Evolutionary conservation across 1,140 invertebrate species (phyloP).

Genomic region (Drosophila funebris): DNA sequence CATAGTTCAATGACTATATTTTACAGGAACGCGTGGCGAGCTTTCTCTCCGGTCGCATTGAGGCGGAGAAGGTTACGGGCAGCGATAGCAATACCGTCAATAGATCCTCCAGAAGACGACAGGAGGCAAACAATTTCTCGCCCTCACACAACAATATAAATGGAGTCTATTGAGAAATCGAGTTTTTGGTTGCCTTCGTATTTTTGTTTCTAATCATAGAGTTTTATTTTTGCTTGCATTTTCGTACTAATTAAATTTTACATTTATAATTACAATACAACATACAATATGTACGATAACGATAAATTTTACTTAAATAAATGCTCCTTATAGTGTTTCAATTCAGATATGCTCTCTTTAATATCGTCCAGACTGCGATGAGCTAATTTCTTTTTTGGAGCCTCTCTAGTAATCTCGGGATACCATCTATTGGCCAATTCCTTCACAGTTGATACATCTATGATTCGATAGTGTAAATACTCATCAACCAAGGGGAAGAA

Average conservation of each 20-base stretch:
- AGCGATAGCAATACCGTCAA: slow-evolving; percentile 52
- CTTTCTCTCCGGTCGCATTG: slow-evolving; percentile 79
- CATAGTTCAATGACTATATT: not conserved
- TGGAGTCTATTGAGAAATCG: slow-evolving; percentile 80
- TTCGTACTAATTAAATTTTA: slow-evolving; percentile 60
- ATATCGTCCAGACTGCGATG: slow-evolving; percentile 94
- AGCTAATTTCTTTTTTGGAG: slow-evolving; percentile 87
- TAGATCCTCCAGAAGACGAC: slow-evolving; percentile 58
- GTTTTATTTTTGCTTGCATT: slow-evolving; percentile 76
- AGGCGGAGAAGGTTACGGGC: slow-evolving; percentile 80
- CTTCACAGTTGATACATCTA: slow-evolving; percentile 96
- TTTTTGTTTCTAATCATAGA: slow-evolving; percentile 82
- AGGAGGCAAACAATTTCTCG: slow-evolving; percentile 64
- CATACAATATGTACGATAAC: not conserved
- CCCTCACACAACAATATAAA: slow-evolving; percentile 81
- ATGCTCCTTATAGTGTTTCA: slow-evolving; percentile 89
- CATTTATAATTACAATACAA: slow-evolving; percentile 27
- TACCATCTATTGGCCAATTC: slow-evolving; percentile 93
- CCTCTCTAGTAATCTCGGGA: slow-evolving; percentile 85
- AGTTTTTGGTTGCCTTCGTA: slow-evolving; percentile 78
- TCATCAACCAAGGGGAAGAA: slow-evolving; percentile 90
- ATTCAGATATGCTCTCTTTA: slow-evolving; percentile 92
- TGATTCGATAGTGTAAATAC: slow-evolving; percentile 95
- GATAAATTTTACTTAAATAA: slow-evolving; percentile 84
- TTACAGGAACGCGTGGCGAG: slow-evolving; percentile 74